These are phyloP conservation scores for Eulemur macaco DNA, from an alignment of 2,113 vertebrate species.

Conservation along the genomic window DNA sequence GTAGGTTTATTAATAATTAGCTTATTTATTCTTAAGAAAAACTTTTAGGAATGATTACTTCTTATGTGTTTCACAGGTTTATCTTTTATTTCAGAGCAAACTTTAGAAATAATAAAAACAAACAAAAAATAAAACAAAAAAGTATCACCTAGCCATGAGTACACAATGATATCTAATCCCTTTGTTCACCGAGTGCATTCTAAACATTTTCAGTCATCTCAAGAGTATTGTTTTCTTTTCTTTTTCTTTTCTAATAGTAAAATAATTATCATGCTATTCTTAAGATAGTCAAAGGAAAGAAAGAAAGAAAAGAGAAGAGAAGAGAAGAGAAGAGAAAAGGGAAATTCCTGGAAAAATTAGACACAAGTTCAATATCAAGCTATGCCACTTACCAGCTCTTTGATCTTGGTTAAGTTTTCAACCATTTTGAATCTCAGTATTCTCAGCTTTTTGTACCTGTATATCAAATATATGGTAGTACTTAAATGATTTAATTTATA, in stretches of 20 bases:
- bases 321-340: accelerated
- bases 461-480: background rate
- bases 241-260: background rate
- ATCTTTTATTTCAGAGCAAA: background rate
- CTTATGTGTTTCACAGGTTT: background rate
- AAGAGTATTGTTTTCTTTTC: background rate
- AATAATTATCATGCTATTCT: background rate
- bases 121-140: background rate
- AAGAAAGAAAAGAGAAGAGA: background rate
- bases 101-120: background rate
- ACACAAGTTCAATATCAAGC: background rate
- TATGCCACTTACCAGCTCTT: background rate
- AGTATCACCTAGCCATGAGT: background rate
- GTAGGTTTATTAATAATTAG: background rate
- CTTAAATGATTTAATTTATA: background rate
- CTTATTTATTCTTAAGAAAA: background rate
- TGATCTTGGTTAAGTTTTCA: background rate
- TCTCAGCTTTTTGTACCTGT: background rate
- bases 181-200: background rate
- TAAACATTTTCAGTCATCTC: background rate
- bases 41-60: background rate
- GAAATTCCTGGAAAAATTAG: background rate
- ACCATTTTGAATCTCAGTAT: background rate
- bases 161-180: background rate
- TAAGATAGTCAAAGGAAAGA: background rate